A percentile compares a stretch with the other conserved stretches of the same genome.
phyloP scores from a whole-genome alignment of 1,140 invertebrate genomes.

The Mylabris phalerata region DNA sequence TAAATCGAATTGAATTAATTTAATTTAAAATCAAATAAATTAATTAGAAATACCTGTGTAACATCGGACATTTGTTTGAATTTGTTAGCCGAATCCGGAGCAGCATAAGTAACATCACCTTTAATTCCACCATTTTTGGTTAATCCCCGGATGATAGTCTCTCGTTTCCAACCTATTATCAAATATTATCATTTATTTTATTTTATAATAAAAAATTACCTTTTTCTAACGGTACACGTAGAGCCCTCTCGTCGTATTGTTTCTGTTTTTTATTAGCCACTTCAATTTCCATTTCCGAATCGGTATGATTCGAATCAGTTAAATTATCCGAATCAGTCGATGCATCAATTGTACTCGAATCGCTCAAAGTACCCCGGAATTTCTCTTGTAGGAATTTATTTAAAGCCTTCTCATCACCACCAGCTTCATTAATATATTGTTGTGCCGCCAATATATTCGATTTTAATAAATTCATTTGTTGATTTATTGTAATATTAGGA shows the following conservation, averaged over 20 bases:
- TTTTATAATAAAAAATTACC: conserved; percentile 36
- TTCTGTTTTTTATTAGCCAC: conserved; percentile 43
- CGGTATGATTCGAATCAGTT: conserved; percentile 46
- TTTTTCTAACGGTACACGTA: conserved; percentile 66
- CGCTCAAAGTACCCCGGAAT: conserved; percentile 46
- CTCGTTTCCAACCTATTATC: conserved; percentile 68
- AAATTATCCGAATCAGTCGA: conserved; percentile 50
- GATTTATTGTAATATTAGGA: conserved; percentile 50
- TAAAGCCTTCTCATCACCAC: conserved; percentile 46
- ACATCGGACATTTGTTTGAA: conserved; percentile 69
- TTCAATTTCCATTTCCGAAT: conserved; percentile 41
- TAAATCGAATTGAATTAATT: conserved; percentile 36
- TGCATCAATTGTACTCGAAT: conserved; percentile 45
- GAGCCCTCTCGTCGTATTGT: conserved; percentile 52
- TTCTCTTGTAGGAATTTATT: conserved; percentile 46
- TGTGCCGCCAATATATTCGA: conserved; percentile 54
- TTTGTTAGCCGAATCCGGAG: conserved; percentile 72
- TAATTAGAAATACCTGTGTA: conserved; percentile 49
- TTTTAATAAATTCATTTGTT: conserved; percentile 54
- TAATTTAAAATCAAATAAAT: background rate
- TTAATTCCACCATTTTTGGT: conserved; percentile 72
- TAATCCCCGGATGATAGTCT: conserved; percentile 79
- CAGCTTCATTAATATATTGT: conserved; percentile 45
- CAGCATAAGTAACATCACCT: conserved; percentile 83
- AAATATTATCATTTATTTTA: background rate